A percentile compares a stretch with the other conserved stretches of the same genome.
Evolutionary conservation across 2,888 invertebrate species (phyloP).

Genomic region (Melinaea marsaeus): DNA sequence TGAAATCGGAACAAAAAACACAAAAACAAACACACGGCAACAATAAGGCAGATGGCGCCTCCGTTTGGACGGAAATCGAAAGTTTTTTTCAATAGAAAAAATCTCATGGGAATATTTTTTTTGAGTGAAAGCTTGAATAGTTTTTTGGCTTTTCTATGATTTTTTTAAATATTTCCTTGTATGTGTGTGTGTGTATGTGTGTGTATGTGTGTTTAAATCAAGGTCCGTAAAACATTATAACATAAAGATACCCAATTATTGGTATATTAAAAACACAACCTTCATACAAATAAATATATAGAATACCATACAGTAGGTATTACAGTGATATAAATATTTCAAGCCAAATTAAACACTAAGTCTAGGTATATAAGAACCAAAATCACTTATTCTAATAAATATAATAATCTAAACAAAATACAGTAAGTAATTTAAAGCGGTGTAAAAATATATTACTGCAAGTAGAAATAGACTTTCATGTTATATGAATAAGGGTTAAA

Average conservation of each 20-base stretch:
- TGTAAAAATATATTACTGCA: not conserved
- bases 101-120: conserved; percentile 50
- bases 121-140: conserved; percentile 55
- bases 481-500: conserved; percentile 3
- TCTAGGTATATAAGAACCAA: not conserved
- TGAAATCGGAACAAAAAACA: conserved; percentile 66
- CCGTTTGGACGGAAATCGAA: conserved; percentile 69
- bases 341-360: conserved; percentile 13
- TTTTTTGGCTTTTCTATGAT: conserved; percentile 15
- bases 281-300: conserved; percentile 1
- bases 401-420: too few relatives aligned
- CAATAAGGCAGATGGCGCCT: conserved; percentile 73
- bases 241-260: too few relatives aligned
- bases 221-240: too few relatives aligned
- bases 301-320: conserved; percentile 8
- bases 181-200: too few relatives aligned
- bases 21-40: conserved; percentile 68
- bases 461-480: not conserved
- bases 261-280: too few relatives aligned
- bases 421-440: too few relatives aligned
- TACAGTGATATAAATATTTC: conserved; percentile 15
- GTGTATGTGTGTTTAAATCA: too few relatives aligned
- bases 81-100: conserved; percentile 63
- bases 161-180: not conserved
- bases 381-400: too few relatives aligned